These are phyloP conservation scores for Ctenoplectra terminalis DNA, from an alignment of 1,140 invertebrate species.

Conservation along the genomic window DNA sequence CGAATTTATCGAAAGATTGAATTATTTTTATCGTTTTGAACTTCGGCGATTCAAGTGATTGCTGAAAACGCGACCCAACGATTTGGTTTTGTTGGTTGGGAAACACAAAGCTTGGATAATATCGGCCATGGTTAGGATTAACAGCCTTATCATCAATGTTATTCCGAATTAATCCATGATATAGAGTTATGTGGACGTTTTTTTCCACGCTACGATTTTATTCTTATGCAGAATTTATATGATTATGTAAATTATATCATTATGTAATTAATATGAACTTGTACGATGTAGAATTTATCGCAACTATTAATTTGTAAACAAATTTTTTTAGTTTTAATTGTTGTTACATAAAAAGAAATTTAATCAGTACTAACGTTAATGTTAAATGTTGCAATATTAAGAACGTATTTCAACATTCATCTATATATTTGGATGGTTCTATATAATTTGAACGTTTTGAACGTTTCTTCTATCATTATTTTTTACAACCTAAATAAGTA, in stretches of 20 bases:
- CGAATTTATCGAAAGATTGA: slow-evolving; percentile 3
- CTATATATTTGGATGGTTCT: no score
- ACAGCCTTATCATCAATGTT: slow-evolving; percentile 62
- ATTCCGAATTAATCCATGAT: slow-evolving; percentile 61
- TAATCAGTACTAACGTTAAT: no score
- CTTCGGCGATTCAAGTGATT: slow-evolving; percentile 33
- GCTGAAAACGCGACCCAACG: slow-evolving; percentile 48
- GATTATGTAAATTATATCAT: no score
- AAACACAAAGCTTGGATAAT: slow-evolving; percentile 53
- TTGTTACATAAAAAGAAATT: no score
- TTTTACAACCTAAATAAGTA: no score
- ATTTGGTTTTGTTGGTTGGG: slow-evolving; percentile 43
- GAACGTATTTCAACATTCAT: no score
- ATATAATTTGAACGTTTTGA: no score
- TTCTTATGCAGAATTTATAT: slow-evolving; percentile 10
- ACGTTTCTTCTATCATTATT: no score
- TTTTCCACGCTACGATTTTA: slow-evolving; percentile 22
- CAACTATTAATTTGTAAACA: no score
- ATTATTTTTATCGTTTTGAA: slow-evolving; percentile 28
- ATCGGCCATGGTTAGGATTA: slow-evolving; percentile 65
- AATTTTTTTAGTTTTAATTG: background rate
- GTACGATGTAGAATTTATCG: no score
- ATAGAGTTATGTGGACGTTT: slow-evolving; percentile 28
- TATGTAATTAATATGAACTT: no score
- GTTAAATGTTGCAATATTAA: no score